A percentile compares a stretch with the other conserved stretches of the same genome.
Evolutionary conservation across 2,888 invertebrate species (phyloP).

Genomic region (Spicauda simplicius): DNA sequence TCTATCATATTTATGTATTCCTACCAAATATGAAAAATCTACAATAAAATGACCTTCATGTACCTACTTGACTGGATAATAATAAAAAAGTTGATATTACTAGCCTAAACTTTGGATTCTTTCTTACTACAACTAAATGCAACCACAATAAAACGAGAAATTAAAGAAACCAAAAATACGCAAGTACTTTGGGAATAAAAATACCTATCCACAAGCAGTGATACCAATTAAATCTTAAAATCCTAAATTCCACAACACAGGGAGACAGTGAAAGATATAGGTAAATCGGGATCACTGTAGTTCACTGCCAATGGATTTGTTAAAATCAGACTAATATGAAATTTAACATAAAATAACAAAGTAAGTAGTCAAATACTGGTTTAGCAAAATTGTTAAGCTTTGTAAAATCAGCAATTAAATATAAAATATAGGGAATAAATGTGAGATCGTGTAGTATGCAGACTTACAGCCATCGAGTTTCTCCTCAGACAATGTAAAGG

Average conservation of each 20-base stretch:
- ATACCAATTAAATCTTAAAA: conserved; percentile 59
- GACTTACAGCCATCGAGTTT: conserved; percentile 83
- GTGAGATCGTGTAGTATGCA: conserved; percentile 85
- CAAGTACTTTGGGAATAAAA: conserved; percentile 80
- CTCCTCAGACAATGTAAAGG: conserved; percentile 94
- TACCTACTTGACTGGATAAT: conserved; percentile 56
- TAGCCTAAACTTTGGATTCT: conserved; percentile 84
- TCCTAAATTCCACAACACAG: conserved; percentile 62
- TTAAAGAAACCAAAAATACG: conserved; percentile 72
- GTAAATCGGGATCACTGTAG: conserved; percentile 59
- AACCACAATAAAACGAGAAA: conserved; percentile 74
- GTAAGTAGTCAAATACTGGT: conserved; percentile 83
- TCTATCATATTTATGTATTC: conserved; percentile 38
- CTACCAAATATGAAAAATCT: conserved; percentile 53
- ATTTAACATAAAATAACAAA: conserved; percentile 80
- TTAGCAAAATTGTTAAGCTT: conserved; percentile 83
- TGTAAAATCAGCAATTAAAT: conserved; percentile 83
- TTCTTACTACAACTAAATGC: conserved; percentile 84
- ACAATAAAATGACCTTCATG: conserved; percentile 54
- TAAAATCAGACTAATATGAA: conserved; percentile 80
- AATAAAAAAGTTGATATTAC: conserved; percentile 52
- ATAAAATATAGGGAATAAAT: conserved; percentile 84
- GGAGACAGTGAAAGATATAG: conserved; percentile 56
- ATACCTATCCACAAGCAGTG: conserved; percentile 74
- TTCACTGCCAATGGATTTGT: conserved; percentile 72